phyloP scores from a whole-genome alignment of 2,888 invertebrate species.

The Mimumesa dahlbomi region DNA sequence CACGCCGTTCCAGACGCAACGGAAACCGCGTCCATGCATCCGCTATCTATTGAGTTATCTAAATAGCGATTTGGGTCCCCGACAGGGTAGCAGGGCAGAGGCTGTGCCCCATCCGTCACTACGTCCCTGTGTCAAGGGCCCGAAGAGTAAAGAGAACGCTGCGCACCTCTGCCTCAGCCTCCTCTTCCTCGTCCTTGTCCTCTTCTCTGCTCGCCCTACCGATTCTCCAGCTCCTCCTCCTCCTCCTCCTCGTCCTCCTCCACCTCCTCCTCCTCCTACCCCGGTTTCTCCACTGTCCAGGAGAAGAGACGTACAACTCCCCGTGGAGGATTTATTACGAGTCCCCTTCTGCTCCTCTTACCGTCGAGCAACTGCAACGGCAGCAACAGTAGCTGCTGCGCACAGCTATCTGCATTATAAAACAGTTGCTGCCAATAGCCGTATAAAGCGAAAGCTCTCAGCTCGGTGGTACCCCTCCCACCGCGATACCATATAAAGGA shows the following conservation, averaged over 20 bases:
- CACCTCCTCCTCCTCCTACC: conserved; percentile 34
- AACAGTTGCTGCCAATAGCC: conserved; percentile 73
- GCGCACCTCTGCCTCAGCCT: conserved; percentile 39
- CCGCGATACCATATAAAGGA: conserved; percentile 53
- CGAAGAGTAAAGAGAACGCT: conserved; percentile 47
- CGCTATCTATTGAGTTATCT: conserved; percentile 66
- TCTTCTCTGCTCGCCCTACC: conserved; percentile 43
- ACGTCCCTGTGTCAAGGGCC: conserved; percentile 54
- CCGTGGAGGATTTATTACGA: conserved; percentile 76
- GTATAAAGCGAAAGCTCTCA: conserved; percentile 59
- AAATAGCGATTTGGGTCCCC: conserved; percentile 61
- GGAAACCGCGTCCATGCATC: conserved; percentile 21
- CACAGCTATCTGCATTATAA: conserved; percentile 77
- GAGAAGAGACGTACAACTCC: conserved; percentile 75
- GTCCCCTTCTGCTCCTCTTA: conserved; percentile 67
- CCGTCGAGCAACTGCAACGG: conserved; percentile 47
- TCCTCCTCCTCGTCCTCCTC: conserved; percentile 34
- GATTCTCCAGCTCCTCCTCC: conserved; percentile 7
- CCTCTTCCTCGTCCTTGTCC: conserved; percentile 45
- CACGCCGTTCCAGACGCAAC: conserved; percentile 27
- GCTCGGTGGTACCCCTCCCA: conserved; percentile 37
- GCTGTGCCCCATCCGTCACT: conserved; percentile 67
- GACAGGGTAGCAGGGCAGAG: conserved; percentile 53
- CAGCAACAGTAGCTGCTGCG: conserved; percentile 56
- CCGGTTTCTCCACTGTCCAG: conserved; percentile 60